Conservation (phyloP, 2,888 invertebrate genomes). For the Torymus auratus region DNA sequence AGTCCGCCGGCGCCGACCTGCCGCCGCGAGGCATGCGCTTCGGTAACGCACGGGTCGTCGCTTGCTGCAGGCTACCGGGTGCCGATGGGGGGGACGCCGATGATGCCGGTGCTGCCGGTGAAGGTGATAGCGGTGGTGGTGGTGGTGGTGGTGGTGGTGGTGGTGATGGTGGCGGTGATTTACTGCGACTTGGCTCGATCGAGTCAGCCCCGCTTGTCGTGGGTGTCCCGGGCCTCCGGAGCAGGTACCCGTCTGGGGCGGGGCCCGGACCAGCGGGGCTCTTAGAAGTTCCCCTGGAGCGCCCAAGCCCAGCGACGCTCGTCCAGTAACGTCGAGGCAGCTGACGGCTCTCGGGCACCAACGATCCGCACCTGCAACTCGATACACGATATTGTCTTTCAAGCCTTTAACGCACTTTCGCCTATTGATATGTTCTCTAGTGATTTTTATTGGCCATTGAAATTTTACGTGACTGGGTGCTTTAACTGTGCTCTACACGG, state of each 20-base stretch:
- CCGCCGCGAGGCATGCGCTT: background rate
- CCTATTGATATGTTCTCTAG: no score
- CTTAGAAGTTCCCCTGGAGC: slow-evolving; percentile 71
- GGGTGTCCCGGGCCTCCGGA: slow-evolving; percentile 59
- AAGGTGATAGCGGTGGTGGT: slow-evolving; percentile 6
- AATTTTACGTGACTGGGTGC: no score
- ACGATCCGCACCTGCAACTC: slow-evolving; percentile 38
- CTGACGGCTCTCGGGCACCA: slow-evolving; percentile 50
- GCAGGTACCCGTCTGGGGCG: slow-evolving; percentile 38
- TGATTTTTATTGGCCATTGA: no score
- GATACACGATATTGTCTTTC: no score
- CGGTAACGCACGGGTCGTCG: background rate
- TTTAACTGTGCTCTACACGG: no score
- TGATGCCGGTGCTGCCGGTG: slow-evolving; percentile 13
- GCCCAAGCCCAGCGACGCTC: slow-evolving; percentile 49
- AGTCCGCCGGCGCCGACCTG: background rate
- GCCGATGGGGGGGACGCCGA: slow-evolving; percentile 5
- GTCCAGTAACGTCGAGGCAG: slow-evolving; percentile 40
- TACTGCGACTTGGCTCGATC: slow-evolving; percentile 44
- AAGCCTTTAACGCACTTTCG: no score
- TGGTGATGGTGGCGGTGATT: background rate
- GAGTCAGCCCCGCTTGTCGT: slow-evolving; percentile 64
- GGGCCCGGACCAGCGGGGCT: slow-evolving; percentile 69
- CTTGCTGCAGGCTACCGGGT: slow-evolving; percentile 14
- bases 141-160: slow-evolving; percentile 2